phyloP scores from a whole-genome alignment of 2,797 vertebrate species.

The Artibeus lituratus region DNA sequence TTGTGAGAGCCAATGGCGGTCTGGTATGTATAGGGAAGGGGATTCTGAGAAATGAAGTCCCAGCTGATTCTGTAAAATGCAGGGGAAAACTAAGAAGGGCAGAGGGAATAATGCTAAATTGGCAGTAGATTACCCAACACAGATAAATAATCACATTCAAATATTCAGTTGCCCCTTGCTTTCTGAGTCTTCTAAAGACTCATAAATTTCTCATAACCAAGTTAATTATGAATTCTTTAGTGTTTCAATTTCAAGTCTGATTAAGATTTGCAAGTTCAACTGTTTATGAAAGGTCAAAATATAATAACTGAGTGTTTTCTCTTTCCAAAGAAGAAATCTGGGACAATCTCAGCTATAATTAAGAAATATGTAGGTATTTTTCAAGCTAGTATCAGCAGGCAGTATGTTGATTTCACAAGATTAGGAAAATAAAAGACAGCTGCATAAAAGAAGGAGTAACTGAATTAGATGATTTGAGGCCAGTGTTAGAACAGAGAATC shows the following conservation, averaged over 20 bases:
- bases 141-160: neutral
- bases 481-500: neutral
- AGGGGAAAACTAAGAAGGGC: neutral
- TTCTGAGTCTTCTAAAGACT: neutral
- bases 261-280: neutral
- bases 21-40: neutral
- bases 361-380: neutral
- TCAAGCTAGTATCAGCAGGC: neutral
- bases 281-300: neutral
- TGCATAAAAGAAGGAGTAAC: neutral
- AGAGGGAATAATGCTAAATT: neutral
- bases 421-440: neutral
- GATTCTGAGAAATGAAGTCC: neutral
- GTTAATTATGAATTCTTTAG: neutral
- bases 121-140: neutral
- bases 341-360: neutral
- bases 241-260: neutral
- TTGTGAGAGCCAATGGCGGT: neutral
- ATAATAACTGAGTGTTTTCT: neutral
- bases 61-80: neutral
- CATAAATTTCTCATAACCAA: neutral
- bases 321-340: neutral
- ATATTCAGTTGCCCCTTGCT: neutral
- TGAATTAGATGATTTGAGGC: neutral
- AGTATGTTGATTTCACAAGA: neutral